A percentile compares a stretch with the other conserved stretches of the same genome.
Conservation (phyloP, 2,888 invertebrate genomes). For the Luperina nickerlii region DNA sequence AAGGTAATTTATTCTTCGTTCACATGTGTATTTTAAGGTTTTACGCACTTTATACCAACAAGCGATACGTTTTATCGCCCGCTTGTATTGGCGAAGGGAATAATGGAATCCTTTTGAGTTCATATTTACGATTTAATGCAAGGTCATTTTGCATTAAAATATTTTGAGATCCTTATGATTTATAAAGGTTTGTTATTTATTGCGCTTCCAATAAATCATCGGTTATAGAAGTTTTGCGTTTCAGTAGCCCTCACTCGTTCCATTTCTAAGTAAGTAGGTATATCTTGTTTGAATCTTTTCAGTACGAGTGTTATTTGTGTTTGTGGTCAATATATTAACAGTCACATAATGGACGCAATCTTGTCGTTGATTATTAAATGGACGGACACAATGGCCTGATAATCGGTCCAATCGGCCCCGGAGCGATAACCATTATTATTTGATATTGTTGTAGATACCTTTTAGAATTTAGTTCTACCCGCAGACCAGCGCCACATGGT, state of each 20-base stretch:
- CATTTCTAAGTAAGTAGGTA: conserved; percentile 14
- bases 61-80: conserved; percentile 53
- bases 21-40: conserved; percentile 56
- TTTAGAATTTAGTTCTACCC: conserved; percentile 66
- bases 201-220: conserved; percentile 55
- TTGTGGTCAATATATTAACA: conserved; percentile 70
- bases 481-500: conserved; percentile 80
- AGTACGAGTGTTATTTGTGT: conserved; percentile 52
- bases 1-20: conserved; percentile 52
- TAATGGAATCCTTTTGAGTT: conserved; percentile 56
- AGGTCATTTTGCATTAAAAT: conserved; percentile 53
- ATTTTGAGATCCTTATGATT: conserved; percentile 56
- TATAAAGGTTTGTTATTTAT: conserved; percentile 50
- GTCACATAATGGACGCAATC: conserved; percentile 68
- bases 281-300: conserved; percentile 17
- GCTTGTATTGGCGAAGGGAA: conserved; percentile 47
- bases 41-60: conserved; percentile 62
- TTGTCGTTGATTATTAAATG: conserved; percentile 72
- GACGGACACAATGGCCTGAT: conserved; percentile 72
- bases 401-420: conserved; percentile 73
- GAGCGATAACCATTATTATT: conserved; percentile 77
- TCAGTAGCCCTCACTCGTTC: conserved; percentile 37
- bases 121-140: conserved; percentile 58
- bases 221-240: conserved; percentile 20
- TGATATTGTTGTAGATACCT: conserved; percentile 73